Percentiles rank a stretch among this genome's conserved stretches.
Evolutionary conservation across 2,797 vertebrate genomes (phyloP).

Genomic region (Uromys caudimaculatus): DNA sequence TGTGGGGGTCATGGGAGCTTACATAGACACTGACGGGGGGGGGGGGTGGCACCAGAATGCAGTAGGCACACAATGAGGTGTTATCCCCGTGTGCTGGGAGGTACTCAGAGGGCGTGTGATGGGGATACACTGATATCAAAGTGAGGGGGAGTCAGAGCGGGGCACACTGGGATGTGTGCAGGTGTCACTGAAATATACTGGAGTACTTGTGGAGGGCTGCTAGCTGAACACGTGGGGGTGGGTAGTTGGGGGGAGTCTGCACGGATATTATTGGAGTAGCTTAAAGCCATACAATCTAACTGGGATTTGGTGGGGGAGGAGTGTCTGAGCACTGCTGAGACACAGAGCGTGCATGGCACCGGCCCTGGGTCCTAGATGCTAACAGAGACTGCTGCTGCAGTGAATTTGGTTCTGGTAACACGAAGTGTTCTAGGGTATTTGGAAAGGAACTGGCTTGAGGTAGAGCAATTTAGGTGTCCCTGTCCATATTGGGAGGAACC

Average conservation of each 20-base stretch:
- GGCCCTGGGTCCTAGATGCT: not conserved
- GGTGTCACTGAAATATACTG: conserved; percentile 65
- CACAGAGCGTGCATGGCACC: not conserved
- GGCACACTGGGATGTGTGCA: conserved; percentile 65
- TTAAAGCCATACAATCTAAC: not conserved
- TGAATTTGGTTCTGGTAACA: not conserved
- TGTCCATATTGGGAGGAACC: not conserved
- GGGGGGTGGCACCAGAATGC: not conserved
- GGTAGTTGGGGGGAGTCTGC: conserved; percentile 56
- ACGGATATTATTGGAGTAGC: conserved; percentile 51
- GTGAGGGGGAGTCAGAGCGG: conserved; percentile 62
- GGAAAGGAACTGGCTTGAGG: not conserved
- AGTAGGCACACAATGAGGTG: not conserved
- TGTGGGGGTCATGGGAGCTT: not conserved
- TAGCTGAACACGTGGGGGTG: conserved; percentile 43
- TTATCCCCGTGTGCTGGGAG: not conserved
- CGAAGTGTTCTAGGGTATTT: not conserved
- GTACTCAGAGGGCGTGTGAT: conserved; percentile 57
- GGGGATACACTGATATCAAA: conserved; percentile 51
- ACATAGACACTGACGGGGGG: not conserved
- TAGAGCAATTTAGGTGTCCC: not conserved
- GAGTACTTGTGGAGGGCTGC: conserved; percentile 64
- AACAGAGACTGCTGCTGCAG: not conserved
- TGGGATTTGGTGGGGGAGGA: not conserved
- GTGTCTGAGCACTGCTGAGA: not conserved